Evolutionary conservation across 2,113 vertebrate species (phyloP).

Genomic region (Dromas ardeola): DNA sequence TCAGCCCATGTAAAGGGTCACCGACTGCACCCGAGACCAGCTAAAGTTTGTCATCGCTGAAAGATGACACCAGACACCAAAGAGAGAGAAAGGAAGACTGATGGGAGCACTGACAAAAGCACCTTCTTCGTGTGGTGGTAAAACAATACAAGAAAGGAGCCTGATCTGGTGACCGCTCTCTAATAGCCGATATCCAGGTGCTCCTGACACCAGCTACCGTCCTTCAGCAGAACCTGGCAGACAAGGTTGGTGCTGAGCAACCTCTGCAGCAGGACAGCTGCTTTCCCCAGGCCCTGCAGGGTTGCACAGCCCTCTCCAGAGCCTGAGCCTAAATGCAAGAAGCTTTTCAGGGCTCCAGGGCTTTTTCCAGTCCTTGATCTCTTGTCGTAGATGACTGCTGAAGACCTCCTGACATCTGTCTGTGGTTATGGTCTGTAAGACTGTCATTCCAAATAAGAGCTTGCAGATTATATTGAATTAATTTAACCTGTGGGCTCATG

Average conservation of each 20-base stretch:
- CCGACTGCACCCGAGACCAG: neutral
- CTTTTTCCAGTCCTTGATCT: neutral
- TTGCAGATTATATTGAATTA: neutral
- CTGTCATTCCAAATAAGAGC: neutral
- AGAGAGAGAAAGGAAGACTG: neutral
- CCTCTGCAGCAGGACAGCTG: neutral
- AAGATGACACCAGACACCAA: neutral
- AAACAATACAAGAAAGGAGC: neutral
- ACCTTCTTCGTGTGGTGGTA: neutral
- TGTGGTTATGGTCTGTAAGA: neutral
- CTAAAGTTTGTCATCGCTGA: neutral
- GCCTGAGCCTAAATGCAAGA: neutral
- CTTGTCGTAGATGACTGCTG: neutral
- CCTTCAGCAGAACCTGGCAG: neutral
- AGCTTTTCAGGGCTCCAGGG: neutral
- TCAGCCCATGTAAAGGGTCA: neutral
- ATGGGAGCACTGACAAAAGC: neutral
- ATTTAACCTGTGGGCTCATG: neutral
- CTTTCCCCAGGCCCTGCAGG: neutral
- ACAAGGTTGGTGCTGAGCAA: rapidly evolving
- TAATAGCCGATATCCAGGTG: rapidly evolving
- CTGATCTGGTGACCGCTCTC: neutral
- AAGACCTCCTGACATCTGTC: neutral
- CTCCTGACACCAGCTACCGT: rapidly evolving
- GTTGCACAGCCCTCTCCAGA: neutral